Evolutionary conservation across 2,113 vertebrate species (phyloP).

Genomic region (Lasiurus borealis): DNA sequence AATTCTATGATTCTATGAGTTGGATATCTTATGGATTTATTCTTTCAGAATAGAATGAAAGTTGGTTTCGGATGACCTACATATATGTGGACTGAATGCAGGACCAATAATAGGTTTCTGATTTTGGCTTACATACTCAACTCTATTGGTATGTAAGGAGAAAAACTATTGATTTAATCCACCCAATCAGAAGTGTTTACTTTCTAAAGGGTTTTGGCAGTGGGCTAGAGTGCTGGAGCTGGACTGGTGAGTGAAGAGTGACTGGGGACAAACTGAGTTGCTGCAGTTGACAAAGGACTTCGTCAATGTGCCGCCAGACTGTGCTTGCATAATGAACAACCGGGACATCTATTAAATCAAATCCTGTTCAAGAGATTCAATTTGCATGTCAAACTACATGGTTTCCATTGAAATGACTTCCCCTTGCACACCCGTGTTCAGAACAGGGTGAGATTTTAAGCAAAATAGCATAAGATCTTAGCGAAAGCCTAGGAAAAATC

Average conservation of each 20-base stretch:
- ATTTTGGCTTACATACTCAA: slow-evolving; percentile 19
- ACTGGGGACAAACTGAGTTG: not conserved
- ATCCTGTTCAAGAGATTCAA: slow-evolving; percentile 54
- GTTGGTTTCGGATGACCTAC: slow-evolving; percentile 37
- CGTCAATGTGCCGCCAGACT: not conserved
- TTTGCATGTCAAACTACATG: slow-evolving; percentile 53
- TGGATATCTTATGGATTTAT: not conserved
- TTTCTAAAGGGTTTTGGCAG: slow-evolving; percentile 23
- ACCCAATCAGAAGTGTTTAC: not conserved
- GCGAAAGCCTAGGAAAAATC: not conserved
- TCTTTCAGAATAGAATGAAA: slow-evolving; percentile 45
- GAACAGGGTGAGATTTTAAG: not conserved
- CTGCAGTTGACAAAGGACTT: slow-evolving; percentile 55
- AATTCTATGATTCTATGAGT: not conserved
- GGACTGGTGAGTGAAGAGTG: not conserved
- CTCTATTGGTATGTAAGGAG: not conserved
- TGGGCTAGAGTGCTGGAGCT: slow-evolving; percentile 14
- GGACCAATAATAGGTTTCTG: not conserved
- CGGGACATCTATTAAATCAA: slow-evolving; percentile 49
- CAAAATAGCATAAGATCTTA: not conserved
- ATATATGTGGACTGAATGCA: not conserved
- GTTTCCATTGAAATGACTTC: slow-evolving; percentile 38
- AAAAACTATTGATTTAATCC: not conserved
- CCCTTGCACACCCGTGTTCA: not conserved
- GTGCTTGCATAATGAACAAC: slow-evolving; percentile 38